Evolutionary conservation across 2,888 invertebrate genomes (phyloP).

Genomic region (Dioctria rufipes): DNA sequence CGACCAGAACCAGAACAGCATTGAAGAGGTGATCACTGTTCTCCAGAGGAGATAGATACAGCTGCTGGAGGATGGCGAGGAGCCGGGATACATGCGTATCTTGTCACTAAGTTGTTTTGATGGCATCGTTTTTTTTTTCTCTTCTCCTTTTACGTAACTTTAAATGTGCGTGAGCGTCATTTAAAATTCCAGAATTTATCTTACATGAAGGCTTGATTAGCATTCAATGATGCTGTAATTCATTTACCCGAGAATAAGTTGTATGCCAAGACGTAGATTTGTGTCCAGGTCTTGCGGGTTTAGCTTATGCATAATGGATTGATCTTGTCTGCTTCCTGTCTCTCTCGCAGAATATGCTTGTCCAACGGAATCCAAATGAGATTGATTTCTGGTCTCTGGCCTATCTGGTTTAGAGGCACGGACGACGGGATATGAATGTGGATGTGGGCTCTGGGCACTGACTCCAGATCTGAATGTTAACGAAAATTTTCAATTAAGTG

Average conservation of each 20-base stretch:
- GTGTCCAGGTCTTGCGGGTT: slow-evolving; percentile 52
- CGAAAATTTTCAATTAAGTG: slow-evolving; percentile 50
- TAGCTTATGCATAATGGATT: slow-evolving; percentile 58
- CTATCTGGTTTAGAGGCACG: slow-evolving; percentile 28
- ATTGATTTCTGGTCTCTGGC: slow-evolving; percentile 53
- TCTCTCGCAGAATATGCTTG: slow-evolving; percentile 47
- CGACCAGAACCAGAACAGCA: neutral
- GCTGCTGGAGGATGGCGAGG: slow-evolving; percentile 4
- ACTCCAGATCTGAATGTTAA: slow-evolving; percentile 36
- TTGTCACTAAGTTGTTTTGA: slow-evolving; percentile 7
- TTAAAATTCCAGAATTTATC: slow-evolving; percentile 57
- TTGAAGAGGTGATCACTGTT: too few relatives aligned
- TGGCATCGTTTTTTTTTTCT: neutral
- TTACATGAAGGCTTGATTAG: slow-evolving; percentile 58
- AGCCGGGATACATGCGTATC: slow-evolving; percentile 35
- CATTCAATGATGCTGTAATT: slow-evolving; percentile 60
- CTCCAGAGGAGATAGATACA: neutral
- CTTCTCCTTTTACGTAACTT: slow-evolving; percentile 29
- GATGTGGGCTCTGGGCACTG: slow-evolving; percentile 43
- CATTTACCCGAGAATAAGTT: slow-evolving; percentile 58
- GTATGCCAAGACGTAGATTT: slow-evolving; percentile 56
- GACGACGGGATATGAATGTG: slow-evolving; percentile 32
- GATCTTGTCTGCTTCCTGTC: slow-evolving; percentile 59
- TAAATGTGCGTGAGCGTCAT: slow-evolving; percentile 53
- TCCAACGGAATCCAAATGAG: slow-evolving; percentile 56